Conservation (phyloP, 2,113 vertebrate genomes). For the Delphinus delphis region DNA sequence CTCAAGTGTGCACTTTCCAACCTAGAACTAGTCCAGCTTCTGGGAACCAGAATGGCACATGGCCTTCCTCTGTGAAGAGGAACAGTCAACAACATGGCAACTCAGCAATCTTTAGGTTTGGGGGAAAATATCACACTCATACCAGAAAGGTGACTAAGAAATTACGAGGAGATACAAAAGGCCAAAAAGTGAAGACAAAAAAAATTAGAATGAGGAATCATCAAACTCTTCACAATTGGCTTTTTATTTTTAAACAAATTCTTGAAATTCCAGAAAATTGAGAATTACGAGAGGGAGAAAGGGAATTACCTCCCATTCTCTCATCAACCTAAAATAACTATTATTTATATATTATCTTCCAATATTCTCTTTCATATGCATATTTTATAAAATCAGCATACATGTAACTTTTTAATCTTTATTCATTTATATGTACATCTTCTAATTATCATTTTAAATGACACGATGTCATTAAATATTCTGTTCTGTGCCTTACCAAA, state of each 20-base stretch:
- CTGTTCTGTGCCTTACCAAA: not conserved
- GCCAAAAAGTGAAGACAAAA: not conserved
- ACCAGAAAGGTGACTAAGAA: not conserved
- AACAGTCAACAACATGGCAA: not conserved
- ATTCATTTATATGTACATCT: not conserved
- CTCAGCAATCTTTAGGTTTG: not conserved
- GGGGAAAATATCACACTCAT: not conserved
- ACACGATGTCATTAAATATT: not conserved
- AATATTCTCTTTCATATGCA: not conserved
- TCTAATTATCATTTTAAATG: slow-evolving; percentile 15
- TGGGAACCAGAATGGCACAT: not conserved
- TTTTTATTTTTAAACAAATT: slow-evolving; percentile 35
- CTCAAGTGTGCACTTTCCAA: not conserved
- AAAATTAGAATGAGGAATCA: not conserved
- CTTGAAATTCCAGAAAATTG: slow-evolving; percentile 15
- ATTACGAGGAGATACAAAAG: not conserved
- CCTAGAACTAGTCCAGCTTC: not conserved
- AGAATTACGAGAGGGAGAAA: not conserved
- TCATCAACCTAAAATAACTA: not conserved
- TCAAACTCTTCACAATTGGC: not conserved
- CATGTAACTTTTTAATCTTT: not conserved
- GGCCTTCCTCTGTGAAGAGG: not conserved
- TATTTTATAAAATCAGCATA: slow-evolving; percentile 18
- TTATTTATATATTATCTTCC: not conserved
- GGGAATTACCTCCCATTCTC: not conserved